A percentile compares a stretch with the other conserved stretches of the same genome.
These are phyloP conservation scores for Mechanitis mazaeus DNA, from an alignment of 2,888 invertebrate species.

Conservation along the genomic window DNA sequence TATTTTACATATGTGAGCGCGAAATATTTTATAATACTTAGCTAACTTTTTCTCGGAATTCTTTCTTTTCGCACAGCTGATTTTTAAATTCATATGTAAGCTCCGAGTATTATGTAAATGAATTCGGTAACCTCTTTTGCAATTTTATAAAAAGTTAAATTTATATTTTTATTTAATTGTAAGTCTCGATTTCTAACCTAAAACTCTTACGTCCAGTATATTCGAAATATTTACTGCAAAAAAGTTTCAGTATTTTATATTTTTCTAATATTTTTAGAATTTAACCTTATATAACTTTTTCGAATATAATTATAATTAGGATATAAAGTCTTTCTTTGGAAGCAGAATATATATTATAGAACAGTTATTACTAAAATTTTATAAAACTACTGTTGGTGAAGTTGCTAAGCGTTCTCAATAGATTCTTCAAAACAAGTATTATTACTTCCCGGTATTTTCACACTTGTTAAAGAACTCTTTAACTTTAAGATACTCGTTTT, in stretches of 20 bases:
- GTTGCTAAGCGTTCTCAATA: conserved; percentile 64
- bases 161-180: conserved; percentile 3
- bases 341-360: background rate
- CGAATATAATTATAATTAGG: no score
- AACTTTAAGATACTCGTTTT: conserved; percentile 21
- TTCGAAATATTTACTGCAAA: conserved; percentile 6
- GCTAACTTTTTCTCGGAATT: conserved; percentile 54
- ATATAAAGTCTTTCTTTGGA: no score
- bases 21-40: conserved; percentile 46
- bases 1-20: conserved; percentile 49
- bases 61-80: conserved; percentile 38
- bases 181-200: conserved; percentile 6
- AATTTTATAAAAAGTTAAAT: background rate
- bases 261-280: no score
- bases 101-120: conserved; percentile 23
- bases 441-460: conserved; percentile 59
- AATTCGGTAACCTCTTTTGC: background rate
- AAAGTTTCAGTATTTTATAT: background rate
- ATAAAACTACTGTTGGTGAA: conserved; percentile 45
- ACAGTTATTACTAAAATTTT: conserved; percentile 43
- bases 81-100: conserved; percentile 48
- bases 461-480: conserved; percentile 43
- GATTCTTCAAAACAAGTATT: conserved; percentile 50
- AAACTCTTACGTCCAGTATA: no score
- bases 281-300: no score